Base-by-base conservation (phyloP, 2,888 invertebrate genomes). In the Eupeodes luniger region DNA sequence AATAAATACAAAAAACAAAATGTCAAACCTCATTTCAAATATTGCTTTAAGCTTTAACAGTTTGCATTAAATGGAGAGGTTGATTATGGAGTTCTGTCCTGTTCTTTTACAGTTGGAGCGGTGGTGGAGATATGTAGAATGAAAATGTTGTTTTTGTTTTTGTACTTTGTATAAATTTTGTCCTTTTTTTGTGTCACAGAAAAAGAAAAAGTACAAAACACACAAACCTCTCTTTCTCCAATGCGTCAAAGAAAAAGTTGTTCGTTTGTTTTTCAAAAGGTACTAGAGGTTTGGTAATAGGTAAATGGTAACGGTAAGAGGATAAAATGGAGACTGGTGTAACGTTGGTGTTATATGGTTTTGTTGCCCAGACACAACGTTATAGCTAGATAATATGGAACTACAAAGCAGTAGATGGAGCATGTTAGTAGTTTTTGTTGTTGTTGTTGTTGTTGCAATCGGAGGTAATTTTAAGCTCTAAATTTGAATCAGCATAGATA, bases 51-150 rank as follows among this genome's bases (percentile, higher is more conserved):
- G 40, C 40, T 12, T 11, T 47, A 47, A 57, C 64, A 47, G 44
- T 64, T 64, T 64, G 47, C 49, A 66, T 66, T 49, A 49, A 66
- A 66, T 66, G 27, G 9, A 49, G 19, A 40, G 40, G 7, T 76
- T 49, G 14, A 6, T 66, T 12, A 6, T 47, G 4, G 19, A 1
- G 47, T 64, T 12, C 19, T 47, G 4, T 47, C 4, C 66, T 64
- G 64, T 66, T 59, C 27, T 70, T 77, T 57, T 75, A 55, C 67
- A 69, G 66, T 49, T 6, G 64, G 80, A 81, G 57, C 10, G 72
- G 66, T 12, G 4, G 1, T 40, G 40, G 40, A 40, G 40, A 40
- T 40, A 9, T 40, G 9, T 40, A 40, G 6, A 40, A 40, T 40
- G 40, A 5, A 9, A 5, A 5, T 5, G 2, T 40, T 40, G 1